Evolutionary conservation across 1,140 invertebrate species (phyloP).

Genomic region (Bombus waltoni): DNA sequence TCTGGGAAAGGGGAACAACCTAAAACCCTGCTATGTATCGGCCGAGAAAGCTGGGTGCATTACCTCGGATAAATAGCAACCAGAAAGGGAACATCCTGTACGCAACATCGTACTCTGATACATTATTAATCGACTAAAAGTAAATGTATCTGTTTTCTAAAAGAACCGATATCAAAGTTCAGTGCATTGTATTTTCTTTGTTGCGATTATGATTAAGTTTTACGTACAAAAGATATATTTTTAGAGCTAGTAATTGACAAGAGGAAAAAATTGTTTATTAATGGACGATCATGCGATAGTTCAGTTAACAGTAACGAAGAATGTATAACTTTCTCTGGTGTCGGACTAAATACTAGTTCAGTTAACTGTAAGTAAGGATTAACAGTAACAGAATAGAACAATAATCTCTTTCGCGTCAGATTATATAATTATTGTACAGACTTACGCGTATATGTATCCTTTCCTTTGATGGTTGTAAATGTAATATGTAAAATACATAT

Average conservation of each 20-base stretch:
- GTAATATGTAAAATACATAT: not conserved
- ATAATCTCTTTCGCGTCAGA: not conserved
- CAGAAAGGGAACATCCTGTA: not conserved
- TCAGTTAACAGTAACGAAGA: not conserved
- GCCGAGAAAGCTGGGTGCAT: not conserved
- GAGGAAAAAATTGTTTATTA: no score
- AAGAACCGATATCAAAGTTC: no score
- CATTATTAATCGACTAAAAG: no score
- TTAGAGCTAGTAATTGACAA: no score
- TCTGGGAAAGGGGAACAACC: not conserved
- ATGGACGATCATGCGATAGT: not conserved
- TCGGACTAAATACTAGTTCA: not conserved
- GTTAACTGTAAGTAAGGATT: no score
- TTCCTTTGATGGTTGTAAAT: not conserved
- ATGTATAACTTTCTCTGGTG: not conserved
- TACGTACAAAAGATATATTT: no score
- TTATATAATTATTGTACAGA: no score
- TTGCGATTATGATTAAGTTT: no score
- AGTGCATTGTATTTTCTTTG: no score
- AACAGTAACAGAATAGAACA: no score
- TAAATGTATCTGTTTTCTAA: no score
- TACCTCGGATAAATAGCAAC: not conserved
- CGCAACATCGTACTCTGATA: no score
- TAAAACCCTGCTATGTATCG: not conserved
- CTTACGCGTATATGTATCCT: not conserved